Base-by-base conservation (phyloP, 2,113 vertebrate species). In the Gulo gulo region DNA sequence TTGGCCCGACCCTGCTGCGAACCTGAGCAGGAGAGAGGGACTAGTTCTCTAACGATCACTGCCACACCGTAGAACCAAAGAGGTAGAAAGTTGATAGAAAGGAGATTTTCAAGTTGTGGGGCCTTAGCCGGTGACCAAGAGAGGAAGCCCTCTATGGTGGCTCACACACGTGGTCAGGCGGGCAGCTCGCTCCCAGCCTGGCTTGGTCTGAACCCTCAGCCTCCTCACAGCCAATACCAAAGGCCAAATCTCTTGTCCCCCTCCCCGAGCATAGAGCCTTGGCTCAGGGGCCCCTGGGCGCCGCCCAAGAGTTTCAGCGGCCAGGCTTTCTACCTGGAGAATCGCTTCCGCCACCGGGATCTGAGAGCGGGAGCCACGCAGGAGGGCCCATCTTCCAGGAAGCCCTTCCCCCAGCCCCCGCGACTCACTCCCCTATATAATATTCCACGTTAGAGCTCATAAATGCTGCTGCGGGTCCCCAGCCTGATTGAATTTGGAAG, bases 401-500 rank as follows among this genome's bases (percentile, higher is more conserved):
- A 99, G 96, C 97, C 97, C 98, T 97, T 97, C 98, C 98, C 98
- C 98, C 98, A 98, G 67, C 96, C 98, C 97, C 98, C 95, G 80
- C 94, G 97, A 97, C 97, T 98, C 98, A 98, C 97, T 97, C 97
- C 97, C 98, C 98, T 99, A 98, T 99, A 98, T 99, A 99, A 99
- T 99, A 99, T 99, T 98, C 99, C 98, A 98, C 98, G 98, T 98
- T 99, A 98, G 98, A 98, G 98, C 99, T 98, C 98, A 99, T 99
- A 99, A 99, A 99, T 98, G 98, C 98, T 98, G 98, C 98, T 98
- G 98, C 98, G 98, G 98, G 99, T 98, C 99, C 99, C 98, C 99
- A 98, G 99, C 98, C 98, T 99, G 99, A 99, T 99, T 99, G 98
- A 99, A 99, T 99, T 99, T 99, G 99, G 98, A 99, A 99, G 98